phyloP scores from a whole-genome alignment of 2,113 vertebrate genomes.

The Podilymbus podiceps region DNA sequence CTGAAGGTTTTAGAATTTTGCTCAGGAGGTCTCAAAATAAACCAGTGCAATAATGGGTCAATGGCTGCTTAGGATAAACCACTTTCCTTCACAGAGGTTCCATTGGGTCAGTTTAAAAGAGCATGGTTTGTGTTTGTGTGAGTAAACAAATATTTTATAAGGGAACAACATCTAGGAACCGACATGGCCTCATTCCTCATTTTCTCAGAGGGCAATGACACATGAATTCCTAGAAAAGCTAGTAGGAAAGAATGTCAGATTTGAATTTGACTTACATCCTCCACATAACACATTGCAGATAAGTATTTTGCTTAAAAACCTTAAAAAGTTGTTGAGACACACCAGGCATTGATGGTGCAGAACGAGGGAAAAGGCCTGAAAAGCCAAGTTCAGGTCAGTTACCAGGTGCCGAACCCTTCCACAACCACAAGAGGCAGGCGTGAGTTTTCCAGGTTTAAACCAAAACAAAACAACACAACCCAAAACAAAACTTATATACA shows the following conservation, averaged over 20 bases:
- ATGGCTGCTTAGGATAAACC: not conserved
- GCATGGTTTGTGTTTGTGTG: not conserved
- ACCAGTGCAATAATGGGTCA: not conserved
- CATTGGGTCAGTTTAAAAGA: not conserved
- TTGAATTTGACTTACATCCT: not conserved
- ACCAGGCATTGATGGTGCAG: not conserved
- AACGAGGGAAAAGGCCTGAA: not conserved
- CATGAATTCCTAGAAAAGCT: constrained; percentile 26
- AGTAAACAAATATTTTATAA: not conserved
- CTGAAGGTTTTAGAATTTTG: not conserved
- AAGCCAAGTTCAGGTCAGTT: not conserved
- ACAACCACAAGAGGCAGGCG: constrained; percentile 6
- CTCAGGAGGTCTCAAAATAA: not conserved
- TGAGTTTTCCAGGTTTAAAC: not conserved
- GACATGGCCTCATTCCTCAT: not conserved
- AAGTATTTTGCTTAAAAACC: not conserved
- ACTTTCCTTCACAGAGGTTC: not conserved
- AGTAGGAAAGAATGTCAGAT: not conserved
- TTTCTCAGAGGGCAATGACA: not conserved
- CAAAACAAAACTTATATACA: not conserved
- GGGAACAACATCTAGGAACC: not conserved
- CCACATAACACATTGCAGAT: not conserved
- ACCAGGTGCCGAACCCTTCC: not conserved
- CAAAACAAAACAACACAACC: not conserved
- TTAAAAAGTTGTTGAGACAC: not conserved